Evolutionary conservation across 2,888 invertebrate species (phyloP), one percentile per base, ranked within the genome.

Genomic region (Amorpha juglandis): DNA sequence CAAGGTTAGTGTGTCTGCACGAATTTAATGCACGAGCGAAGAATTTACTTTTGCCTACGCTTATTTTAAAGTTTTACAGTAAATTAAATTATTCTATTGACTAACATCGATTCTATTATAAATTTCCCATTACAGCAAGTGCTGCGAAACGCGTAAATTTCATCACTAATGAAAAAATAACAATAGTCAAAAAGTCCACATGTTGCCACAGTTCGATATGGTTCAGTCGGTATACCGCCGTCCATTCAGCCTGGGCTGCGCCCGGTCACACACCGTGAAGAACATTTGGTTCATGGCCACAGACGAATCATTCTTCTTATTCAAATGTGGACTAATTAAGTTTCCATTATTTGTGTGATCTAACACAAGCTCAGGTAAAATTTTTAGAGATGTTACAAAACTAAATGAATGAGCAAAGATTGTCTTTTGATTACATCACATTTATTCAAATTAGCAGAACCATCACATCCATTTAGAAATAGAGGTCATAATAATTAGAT

Each of bases 211-310:
- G 77, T 78, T 70, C 75, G 82, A 78, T 72, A 81, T 77, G 84
- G 78, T 83, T 77, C 80, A 80, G 68, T 82, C 81, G 82, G 78
- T 77, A 78, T 76, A 78, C 79, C 80, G 79, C 78, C 75, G 78
- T 74, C 76, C 72, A 68, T 71, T 67, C 70, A 65, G 72, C 69
- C 50, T 50, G 50, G 19, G 71, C 70, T 77, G 73, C 72, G 71
- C 75, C 73, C 68, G 80, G 71, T 70, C 83, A 83, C 69, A 64
- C 71, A 87, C 85, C 91, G 86, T 90, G 90, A 89, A 91, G 83
- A 84, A 85, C 86, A 87, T 87, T 85, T 84, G 76, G 90, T 88
- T 90, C 91, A 91, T 79, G 91, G 91, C 81, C 88, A 48, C 35
- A 35, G 33, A 63, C 21, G 12, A 19, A 52, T 45, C 21, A 62